A percentile compares a stretch with the other conserved stretches of the same genome.
phyloP scores from a whole-genome alignment of 2,797 vertebrate species.

The Rhodeus uyekii region DNA sequence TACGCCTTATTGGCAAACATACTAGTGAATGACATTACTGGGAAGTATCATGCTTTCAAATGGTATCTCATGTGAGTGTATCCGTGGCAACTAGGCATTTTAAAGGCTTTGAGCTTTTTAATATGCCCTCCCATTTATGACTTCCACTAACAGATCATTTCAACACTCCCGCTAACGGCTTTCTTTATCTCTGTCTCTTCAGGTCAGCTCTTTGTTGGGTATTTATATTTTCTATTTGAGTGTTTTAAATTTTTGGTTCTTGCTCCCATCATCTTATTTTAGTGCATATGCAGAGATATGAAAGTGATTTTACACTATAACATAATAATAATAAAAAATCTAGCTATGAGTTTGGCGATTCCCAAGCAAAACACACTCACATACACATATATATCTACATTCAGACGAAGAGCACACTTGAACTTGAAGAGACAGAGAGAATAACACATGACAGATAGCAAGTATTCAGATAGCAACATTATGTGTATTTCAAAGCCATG shows the following conservation, averaged over 20 bases:
- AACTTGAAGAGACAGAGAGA: constrained; percentile 33
- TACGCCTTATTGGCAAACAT: not conserved
- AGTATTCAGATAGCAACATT: constrained; percentile 44
- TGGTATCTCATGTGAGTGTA: constrained; percentile 7
- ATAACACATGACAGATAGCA: constrained; percentile 50
- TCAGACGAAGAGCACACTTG: not conserved
- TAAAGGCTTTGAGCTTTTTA: constrained; percentile 13
- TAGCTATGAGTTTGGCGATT: not conserved
- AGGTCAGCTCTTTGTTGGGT: constrained; percentile 21
- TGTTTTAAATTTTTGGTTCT: not conserved
- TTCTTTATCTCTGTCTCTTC: constrained; percentile 41
- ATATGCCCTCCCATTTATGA: not conserved
- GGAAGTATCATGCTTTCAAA: not conserved
- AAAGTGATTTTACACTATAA: not conserved
- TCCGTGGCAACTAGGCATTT: not conserved
- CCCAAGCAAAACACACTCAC: not conserved
- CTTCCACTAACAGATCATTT: not conserved
- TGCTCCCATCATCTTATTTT: constrained; percentile 1
- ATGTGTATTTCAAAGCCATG: constrained; percentile 27
- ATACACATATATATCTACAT: not conserved
- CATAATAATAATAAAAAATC: not conserved
- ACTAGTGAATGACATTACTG: not conserved
- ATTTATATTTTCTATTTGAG: constrained; percentile 3
- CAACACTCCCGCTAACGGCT: not conserved
- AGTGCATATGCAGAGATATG: not conserved